These are phyloP conservation scores for Halocaridina rubra DNA, from an alignment of 2,888 invertebrate species.

Conservation along the genomic window DNA sequence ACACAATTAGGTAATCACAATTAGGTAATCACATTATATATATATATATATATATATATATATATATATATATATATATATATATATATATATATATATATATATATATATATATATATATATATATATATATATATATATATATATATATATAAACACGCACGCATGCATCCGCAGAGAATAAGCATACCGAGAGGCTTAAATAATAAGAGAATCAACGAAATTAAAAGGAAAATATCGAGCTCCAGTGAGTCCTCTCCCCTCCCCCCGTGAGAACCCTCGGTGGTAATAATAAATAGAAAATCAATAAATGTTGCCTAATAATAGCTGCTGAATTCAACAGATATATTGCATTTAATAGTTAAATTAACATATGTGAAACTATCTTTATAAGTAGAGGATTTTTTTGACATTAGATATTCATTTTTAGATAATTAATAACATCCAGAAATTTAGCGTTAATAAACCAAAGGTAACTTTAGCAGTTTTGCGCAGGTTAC, in stretches of 20 bases:
- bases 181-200: no score
- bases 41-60: not conserved
- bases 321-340: not conserved
- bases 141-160: not conserved
- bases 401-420: no score
- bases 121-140: conserved; percentile 4
- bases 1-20: no score
- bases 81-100: not conserved
- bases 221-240: no score
- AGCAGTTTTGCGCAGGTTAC: no score
- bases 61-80: not conserved
- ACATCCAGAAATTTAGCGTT: no score
- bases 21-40: no score
- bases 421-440: no score
- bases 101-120: not conserved
- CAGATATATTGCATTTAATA: not conserved
- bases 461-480: no score
- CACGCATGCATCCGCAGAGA: not conserved
- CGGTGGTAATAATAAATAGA: not conserved
- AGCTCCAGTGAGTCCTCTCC: not conserved
- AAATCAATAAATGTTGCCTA: not conserved
- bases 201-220: no score
- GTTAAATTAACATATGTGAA: not conserved
- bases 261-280: not conserved
- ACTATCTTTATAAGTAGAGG: no score